Base-by-base conservation (phyloP, 2,888 invertebrate species). In the Parnassius apollo region DNA sequence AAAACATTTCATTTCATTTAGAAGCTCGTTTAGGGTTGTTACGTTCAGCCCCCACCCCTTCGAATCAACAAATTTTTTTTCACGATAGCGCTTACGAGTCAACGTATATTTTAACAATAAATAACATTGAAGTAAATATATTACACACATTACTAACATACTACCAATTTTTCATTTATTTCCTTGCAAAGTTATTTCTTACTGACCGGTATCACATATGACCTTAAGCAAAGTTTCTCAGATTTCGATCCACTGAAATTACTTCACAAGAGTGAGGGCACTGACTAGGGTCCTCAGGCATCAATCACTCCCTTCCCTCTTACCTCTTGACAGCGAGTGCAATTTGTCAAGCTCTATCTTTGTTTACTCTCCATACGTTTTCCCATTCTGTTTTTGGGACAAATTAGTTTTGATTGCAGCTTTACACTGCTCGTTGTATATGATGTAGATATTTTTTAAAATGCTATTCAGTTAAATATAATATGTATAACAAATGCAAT, bases 261-360 rank as follows among this genome's bases (percentile, higher is more conserved):
- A 13, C 48, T 13, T 42, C 9, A 54, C 10, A 59, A 54, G 48
- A 59, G n/a, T 8, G 25, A 46, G 59, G 59, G 25, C 56, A 9
- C 46, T 49, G 44, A 22, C 62, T n/a, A 42, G 42, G 53, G 35
- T 35, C 50, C 45, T 44, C 51, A 54, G 54, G 49, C 61, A 65
- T 67, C 60, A 71, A 59, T 64, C 66, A 64, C 61, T 44, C 56
- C 18, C 51, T 9, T 45, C 54, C 49, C 54, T 61, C 61, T 56
- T 56, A 11, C 59, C 51, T 49, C 55, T 71, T 73, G 78, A 78
- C 80, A 73, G 65, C 71, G 64, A 71, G 25, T 67, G 80, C 77
- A 80, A 83, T 83, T 82, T 82, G 82, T 82, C 83, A 82, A 74
- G 69, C 66, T 74, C 75, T 75, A 77, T 77, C 76, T 77, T 76